Percentiles rank a stretch among this genome's conserved stretches.
phyloP scores from a whole-genome alignment of 2,797 vertebrate genomes.

The Yasuhikotakia modesta region DNA sequence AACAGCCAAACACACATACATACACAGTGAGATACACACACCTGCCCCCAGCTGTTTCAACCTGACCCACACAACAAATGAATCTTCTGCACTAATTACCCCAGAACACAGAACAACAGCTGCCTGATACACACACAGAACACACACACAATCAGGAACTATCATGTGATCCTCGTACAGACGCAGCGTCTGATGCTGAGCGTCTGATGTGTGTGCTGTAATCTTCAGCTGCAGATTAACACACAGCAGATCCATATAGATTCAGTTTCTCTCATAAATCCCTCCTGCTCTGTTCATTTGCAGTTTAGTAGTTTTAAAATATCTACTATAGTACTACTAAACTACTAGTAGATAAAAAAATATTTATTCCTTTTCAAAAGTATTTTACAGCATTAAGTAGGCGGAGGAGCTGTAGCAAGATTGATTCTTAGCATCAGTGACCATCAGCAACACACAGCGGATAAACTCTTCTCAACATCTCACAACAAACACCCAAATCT shows the following conservation, averaged over 20 bases:
- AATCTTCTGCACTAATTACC: slow-evolving; percentile 85
- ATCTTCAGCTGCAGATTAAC: slow-evolving; percentile 32
- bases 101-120: slow-evolving; percentile 74
- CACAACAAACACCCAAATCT: neutral
- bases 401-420: neutral
- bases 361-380: neutral
- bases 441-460: slow-evolving; percentile 15
- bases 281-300: neutral
- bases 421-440: neutral
- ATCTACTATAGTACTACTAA: no score
- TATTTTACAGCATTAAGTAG: neutral
- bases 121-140: slow-evolving; percentile 60
- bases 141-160: slow-evolving; percentile 20
- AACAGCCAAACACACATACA: slow-evolving; percentile 14
- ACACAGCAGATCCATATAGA: neutral
- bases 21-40: slow-evolving; percentile 48
- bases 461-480: slow-evolving; percentile 13
- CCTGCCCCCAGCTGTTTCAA: slow-evolving; percentile 77
- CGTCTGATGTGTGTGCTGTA: neutral
- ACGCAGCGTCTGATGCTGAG: neutral
- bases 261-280: slow-evolving; percentile 5
- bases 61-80: slow-evolving; percentile 75
- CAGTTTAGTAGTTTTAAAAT: neutral
- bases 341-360: no score
- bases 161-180: neutral